Base-by-base conservation (phyloP, 2,113 vertebrate species). In the Phalacrocorax pelagicus region DNA sequence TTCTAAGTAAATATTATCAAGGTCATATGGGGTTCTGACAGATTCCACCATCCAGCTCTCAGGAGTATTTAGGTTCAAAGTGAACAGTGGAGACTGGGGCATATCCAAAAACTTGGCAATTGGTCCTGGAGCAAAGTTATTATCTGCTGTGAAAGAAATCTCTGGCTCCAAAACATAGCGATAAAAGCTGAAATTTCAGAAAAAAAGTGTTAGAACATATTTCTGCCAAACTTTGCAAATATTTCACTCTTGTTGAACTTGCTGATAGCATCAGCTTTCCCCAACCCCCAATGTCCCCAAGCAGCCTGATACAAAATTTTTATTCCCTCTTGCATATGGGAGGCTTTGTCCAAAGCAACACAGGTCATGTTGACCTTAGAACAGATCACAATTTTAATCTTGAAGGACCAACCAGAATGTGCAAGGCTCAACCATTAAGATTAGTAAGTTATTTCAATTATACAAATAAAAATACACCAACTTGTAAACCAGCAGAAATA, bases 31-130 rank as follows among this genome's bases (percentile, higher is more conserved):
- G 15, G 99, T 99, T 96, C 97, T 98, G 69, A 99, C 99, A 32
- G 99, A 99, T 92, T 99, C 99, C 47, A 99, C 99, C 99, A 99
- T 99, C 99, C 99, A 99, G 85, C 99, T 99, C 97, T 99, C 99
- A 0, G 99, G 99, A 26, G 99, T 99, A 97, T 99, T 99, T 62
- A 99, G 97, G 97, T 99, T 99, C 94, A 99, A 96, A 57, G 99
- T 99, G 96, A 99, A 99, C 59, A 99, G 98, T 2, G 99, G 99
- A 81, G 99, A 99, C 78, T 99, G 99, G 24, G 99, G 99, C 99
- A 99, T 99, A 98, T 99, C 99, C 95, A 99, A 95, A 97, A 99
- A 99, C 90, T 98, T 99, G 47, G 99, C 99, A 96, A 99, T 96
- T 55, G 99, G 99, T 54, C 99, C 99, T 9, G 98, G 98, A 83